Evolutionary conservation across 2,113 vertebrate species (phyloP).

Genomic region (Pygoscelis adeliae): DNA sequence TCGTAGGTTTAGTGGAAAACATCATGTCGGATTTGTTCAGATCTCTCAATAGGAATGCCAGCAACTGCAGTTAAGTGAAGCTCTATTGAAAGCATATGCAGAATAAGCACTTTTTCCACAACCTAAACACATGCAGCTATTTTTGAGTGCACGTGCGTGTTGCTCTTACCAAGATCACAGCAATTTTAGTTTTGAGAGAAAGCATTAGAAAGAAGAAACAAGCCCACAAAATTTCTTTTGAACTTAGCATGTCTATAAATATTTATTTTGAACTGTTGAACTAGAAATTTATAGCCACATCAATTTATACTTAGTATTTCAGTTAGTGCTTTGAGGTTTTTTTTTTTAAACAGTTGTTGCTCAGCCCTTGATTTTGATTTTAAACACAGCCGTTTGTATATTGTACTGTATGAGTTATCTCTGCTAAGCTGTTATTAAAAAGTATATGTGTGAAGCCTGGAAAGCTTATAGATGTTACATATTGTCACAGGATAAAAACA

Average conservation of each 20-base stretch:
- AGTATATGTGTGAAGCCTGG: background rate
- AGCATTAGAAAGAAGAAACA: background rate
- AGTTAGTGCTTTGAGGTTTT: background rate
- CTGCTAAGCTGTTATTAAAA: background rate
- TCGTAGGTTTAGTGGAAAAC: background rate
- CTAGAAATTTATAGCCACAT: background rate
- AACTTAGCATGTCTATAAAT: constrained; percentile 26
- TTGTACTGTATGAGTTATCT: background rate
- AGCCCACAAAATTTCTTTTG: constrained; percentile 31
- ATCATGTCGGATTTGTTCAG: background rate
- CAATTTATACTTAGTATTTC: constrained; percentile 10
- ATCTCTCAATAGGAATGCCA: background rate
- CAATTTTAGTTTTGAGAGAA: constrained; percentile 34
- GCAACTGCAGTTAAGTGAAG: background rate
- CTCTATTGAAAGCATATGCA: constrained; percentile 9
- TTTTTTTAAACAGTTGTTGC: background rate
- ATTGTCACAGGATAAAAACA: background rate
- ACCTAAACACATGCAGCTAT: background rate
- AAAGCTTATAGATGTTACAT: background rate
- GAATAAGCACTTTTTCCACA: background rate
- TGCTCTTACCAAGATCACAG: constrained; percentile 16
- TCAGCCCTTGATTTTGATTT: background rate
- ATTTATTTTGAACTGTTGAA: constrained; percentile 30
- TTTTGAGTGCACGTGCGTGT: background rate
- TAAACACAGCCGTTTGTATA: background rate